These are phyloP conservation scores for Pandemis cinnamomeana DNA, from an alignment of 2,888 invertebrate genomes.

Conservation along the genomic window DNA sequence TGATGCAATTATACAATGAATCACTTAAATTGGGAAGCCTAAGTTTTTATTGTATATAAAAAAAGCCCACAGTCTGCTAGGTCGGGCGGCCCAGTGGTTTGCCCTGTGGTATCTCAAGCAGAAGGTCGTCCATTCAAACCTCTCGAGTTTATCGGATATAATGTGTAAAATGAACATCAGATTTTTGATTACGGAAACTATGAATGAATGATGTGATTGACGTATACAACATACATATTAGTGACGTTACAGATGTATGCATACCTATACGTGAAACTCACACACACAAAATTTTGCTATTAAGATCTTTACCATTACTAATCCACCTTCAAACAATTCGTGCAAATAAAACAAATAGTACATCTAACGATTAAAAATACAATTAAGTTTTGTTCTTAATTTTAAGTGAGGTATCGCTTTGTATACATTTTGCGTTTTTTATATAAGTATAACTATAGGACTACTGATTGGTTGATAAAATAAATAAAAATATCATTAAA, in stretches of 20 bases:
- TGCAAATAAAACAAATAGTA: conserved; percentile 28
- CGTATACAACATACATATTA: no score
- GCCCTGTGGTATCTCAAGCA: no score
- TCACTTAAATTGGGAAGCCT: neutral
- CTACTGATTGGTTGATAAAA: conserved; percentile 24
- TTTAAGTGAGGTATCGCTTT: conserved; percentile 50
- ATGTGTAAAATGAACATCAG: no score
- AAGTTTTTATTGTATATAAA: no score
- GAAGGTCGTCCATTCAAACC: no score
- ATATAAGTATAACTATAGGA: conserved; percentile 24
- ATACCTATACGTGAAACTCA: neutral
- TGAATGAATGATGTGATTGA: no score
- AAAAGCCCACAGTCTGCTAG: no score
- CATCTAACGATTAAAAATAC: conserved; percentile 24
- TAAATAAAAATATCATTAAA: conserved; percentile 7
- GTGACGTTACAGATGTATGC: neutral
- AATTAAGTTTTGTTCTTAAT: conserved; percentile 39
- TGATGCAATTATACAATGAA: neutral
- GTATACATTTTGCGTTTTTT: conserved; percentile 42
- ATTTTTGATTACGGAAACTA: no score
- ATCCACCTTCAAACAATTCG: conserved; percentile 3
- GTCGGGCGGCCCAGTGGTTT: no score
- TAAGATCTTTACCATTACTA: neutral
- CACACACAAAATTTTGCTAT: neutral
- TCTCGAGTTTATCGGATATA: no score